Evolutionary conservation across 2,797 vertebrate genomes (phyloP), one percentile per base, ranked within the genome.

Genomic region (Eurystomus glaucurus): DNA sequence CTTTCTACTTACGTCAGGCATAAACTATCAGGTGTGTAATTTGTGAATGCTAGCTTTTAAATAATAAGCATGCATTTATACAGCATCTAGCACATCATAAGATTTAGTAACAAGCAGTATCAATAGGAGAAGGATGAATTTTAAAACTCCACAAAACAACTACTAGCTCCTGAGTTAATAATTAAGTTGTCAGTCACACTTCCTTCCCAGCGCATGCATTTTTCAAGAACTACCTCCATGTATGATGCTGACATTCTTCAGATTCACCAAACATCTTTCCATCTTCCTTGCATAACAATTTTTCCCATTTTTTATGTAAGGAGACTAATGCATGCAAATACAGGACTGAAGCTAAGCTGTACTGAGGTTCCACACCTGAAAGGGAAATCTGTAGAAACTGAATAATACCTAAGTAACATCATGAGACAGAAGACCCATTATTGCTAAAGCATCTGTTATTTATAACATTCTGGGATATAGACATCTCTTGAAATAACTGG

Each of bases 1-100:
- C 19, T 77, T 85, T 76, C 87, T 91, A 91, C 64, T 33, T 75
- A 64, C 33, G 88, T 69, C 29, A 96, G 41, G 61, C 54, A 81
- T 64, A 92, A 93, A 79, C 51, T 78, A 66, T 88, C 88, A 70
- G 14, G 61, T 39, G 14, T 28, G 25, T n/a, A 91, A 85, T 88
- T 60, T 65, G 22, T 75, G 45, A 96, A 75, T 52, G 22, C 57
- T 87, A 87, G 8, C 22, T 60, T 89, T 74, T 84, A 88, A 77
- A 82, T 23, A 77, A 60, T 26, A 90, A 77, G 11, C 17, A 80
- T 39, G 31, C 21, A n/a, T 7, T 61, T 23, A 45, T 3, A 69
- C n/a, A 46, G n/a, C 5, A 31, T 3, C 45, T 66, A 84, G 45
- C 45, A 85, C 15, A 78, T 26, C 2, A 68, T 48, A 29, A 51